A percentile compares a stretch with the other conserved stretches of the same genome.
Evolutionary conservation across 2,888 invertebrate genomes (phyloP).

Genomic region (Drosophila affinis): DNA sequence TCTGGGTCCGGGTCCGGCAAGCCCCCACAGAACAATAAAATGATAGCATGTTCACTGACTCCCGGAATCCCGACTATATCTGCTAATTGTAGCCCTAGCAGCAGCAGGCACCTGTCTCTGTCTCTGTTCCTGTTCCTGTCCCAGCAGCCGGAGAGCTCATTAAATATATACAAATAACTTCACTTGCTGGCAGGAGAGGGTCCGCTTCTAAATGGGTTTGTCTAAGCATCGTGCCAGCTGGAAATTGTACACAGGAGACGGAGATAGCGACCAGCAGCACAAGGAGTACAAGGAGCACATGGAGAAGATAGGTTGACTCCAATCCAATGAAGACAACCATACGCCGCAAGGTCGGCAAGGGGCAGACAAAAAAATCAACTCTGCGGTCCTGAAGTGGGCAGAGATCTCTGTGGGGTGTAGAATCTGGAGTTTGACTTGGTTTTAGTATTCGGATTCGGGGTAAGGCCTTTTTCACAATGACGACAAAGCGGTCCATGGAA

Average conservation of each 20-base stretch:
- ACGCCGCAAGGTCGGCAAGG: neutral
- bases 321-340: neutral
- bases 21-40: neutral
- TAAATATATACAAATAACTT: conserved; percentile 67
- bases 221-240: conserved; percentile 27
- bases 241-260: conserved; percentile 51
- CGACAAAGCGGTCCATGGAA: neutral
- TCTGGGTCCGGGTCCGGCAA: neutral
- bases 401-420: neutral
- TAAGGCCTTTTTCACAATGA: neutral
- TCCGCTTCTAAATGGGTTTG: conserved; percentile 42
- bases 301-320: neutral
- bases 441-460: no score
- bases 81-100: neutral
- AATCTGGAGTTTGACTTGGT: no score
- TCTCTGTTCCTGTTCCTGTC: neutral
- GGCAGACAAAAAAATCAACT: neutral
- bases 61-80: neutral
- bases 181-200: conserved; percentile 9
- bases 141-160: conserved; percentile 42
- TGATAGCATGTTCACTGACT: neutral
- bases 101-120: neutral
- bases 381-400: neutral
- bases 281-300: neutral
- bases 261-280: neutral